Evolutionary conservation across 2,797 vertebrate species (phyloP).

Genomic region (Moxostoma hubbsi): DNA sequence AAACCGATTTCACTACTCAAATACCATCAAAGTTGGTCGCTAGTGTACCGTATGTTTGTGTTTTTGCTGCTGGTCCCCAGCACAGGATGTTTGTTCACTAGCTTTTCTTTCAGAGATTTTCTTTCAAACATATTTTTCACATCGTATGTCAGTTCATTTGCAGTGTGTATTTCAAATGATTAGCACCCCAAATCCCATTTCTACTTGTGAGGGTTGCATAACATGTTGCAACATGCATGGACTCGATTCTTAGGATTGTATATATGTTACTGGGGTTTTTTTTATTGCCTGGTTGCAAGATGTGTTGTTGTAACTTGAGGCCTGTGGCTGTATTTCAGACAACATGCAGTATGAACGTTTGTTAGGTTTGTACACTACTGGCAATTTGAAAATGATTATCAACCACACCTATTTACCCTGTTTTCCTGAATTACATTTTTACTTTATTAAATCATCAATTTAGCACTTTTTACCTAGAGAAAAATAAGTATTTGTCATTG

Average conservation of each 20-base stretch:
- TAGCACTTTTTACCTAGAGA: slow-evolving; percentile 1
- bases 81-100: no score
- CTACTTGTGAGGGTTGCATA: neutral
- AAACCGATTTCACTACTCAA: no score
- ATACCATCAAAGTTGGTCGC: no score
- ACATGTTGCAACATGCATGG: slow-evolving; percentile 23
- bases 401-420: neutral
- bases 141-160: neutral
- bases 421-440: neutral
- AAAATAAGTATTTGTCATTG: neutral
- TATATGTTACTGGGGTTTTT: slow-evolving; percentile 38
- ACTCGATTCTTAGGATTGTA: slow-evolving; percentile 31
- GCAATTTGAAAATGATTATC: neutral
- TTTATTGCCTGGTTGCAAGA: slow-evolving; percentile 34
- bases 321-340: slow-evolving; percentile 15
- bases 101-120: neutral
- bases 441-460: neutral
- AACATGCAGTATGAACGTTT: neutral
- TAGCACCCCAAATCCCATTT: slow-evolving; percentile 3
- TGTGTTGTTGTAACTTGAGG: slow-evolving; percentile 30
- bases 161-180: neutral
- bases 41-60: no score
- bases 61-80: no score
- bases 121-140: slow-evolving; percentile 7
- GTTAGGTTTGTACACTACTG: slow-evolving; percentile 5